phyloP scores from a whole-genome alignment of 2,113 vertebrate genomes.

The Sapayoa aenigma region DNA sequence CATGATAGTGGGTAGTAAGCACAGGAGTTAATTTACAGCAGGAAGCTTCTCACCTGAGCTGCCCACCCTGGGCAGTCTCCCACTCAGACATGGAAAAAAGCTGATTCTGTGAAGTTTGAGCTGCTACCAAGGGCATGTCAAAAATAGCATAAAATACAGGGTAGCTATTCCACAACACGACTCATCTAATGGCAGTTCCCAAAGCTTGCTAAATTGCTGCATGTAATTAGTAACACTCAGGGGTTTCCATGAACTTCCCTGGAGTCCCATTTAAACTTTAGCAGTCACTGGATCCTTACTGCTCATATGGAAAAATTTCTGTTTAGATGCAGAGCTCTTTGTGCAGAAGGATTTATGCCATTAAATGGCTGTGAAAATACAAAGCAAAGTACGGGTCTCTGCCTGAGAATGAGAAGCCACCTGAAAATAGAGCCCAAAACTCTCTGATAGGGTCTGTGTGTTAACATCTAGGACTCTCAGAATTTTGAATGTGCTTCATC shows the following conservation, averaged over 20 bases:
- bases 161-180: background rate
- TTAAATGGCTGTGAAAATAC: background rate
- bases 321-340: background rate
- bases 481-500: background rate
- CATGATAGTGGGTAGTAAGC: background rate
- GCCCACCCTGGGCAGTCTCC: background rate
- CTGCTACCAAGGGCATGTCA: background rate
- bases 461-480: background rate
- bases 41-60: background rate
- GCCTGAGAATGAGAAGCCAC: background rate
- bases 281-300: background rate
- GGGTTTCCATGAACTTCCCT: background rate
- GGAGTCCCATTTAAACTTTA: background rate
- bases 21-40: background rate
- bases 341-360: background rate
- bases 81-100: background rate
- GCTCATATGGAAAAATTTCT: background rate
- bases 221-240: background rate
- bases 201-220: background rate
- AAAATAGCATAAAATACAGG: background rate
- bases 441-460: background rate
- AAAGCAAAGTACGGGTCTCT: background rate
- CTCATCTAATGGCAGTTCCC: background rate
- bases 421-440: background rate
- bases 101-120: background rate